Evolutionary conservation across 2,888 invertebrate genomes (phyloP).

Genomic region (Hyppa rectilinea): DNA sequence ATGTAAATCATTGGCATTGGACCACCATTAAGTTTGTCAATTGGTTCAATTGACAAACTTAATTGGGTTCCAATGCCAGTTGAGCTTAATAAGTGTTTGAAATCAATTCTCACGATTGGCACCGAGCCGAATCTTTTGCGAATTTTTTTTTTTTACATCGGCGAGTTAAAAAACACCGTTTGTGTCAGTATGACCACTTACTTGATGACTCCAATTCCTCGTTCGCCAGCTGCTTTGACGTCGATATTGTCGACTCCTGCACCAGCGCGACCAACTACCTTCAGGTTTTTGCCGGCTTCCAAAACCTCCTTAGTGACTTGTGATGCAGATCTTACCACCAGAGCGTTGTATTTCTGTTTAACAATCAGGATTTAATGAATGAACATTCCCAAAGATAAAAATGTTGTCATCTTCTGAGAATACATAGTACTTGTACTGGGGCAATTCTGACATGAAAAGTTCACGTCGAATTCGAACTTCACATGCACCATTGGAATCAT

Average conservation of each 20-base stretch:
- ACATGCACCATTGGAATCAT: not conserved
- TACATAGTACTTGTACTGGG: not conserved
- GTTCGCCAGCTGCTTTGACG: slow-evolving; percentile 95
- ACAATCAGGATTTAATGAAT: not conserved
- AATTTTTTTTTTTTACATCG: not conserved
- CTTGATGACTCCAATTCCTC: slow-evolving; percentile 98
- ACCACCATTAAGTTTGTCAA: slow-evolving; percentile 15
- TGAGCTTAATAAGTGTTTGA: not conserved
- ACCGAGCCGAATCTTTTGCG: not conserved
- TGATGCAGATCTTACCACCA: slow-evolving; percentile 98
- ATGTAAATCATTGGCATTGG: slow-evolving; percentile 18
- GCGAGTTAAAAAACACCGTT: not conserved
- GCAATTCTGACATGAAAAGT: not conserved
- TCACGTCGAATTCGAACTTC: not conserved
- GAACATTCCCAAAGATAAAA: not conserved
- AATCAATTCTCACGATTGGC: not conserved
- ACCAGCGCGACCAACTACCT: slow-evolving; percentile 98
- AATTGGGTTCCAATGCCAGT: no score
- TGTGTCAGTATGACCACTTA: slow-evolving; percentile 84
- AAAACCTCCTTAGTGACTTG: slow-evolving; percentile 97
- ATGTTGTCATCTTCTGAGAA: not conserved
- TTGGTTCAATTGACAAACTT: no score
- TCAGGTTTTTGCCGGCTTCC: slow-evolving; percentile 93
- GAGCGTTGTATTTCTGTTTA: slow-evolving; percentile 95
- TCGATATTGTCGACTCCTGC: slow-evolving; percentile 99